Conservation (phyloP, 2,888 invertebrate species). For the Heliconius erato region DNA sequence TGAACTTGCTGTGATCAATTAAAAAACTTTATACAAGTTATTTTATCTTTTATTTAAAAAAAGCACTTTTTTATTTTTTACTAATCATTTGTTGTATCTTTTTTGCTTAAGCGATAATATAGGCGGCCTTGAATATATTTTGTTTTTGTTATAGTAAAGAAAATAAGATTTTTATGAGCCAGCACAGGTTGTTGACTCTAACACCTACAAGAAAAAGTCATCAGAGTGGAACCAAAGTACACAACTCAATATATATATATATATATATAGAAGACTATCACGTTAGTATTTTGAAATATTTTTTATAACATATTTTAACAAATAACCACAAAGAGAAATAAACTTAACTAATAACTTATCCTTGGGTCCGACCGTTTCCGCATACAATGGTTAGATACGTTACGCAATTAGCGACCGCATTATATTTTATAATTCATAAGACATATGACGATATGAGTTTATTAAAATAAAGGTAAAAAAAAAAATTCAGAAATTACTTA, state of each 20-base stretch:
- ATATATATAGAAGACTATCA: neutral
- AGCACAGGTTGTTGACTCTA: conserved; percentile 6
- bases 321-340: conserved; percentile 31
- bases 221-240: neutral
- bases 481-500: neutral
- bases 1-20: conserved; percentile 57
- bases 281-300: neutral
- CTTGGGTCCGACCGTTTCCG: conserved; percentile 25
- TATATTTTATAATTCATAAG: neutral
- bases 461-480: neutral
- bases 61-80: neutral
- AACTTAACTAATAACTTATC: conserved; percentile 18
- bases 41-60: conserved; percentile 4
- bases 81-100: neutral
- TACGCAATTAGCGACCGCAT: neutral
- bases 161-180: neutral
- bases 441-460: neutral
- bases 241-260: too few relatives aligned
- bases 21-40: conserved; percentile 47
- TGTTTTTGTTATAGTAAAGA: neutral
- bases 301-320: neutral
- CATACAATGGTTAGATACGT: conserved; percentile 15
- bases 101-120: neutral
- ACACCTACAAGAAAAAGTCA: neutral
- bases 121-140: neutral